Evolutionary conservation across 2,113 vertebrate genomes (phyloP).

Genomic region (Apeltes quadracus): DNA sequence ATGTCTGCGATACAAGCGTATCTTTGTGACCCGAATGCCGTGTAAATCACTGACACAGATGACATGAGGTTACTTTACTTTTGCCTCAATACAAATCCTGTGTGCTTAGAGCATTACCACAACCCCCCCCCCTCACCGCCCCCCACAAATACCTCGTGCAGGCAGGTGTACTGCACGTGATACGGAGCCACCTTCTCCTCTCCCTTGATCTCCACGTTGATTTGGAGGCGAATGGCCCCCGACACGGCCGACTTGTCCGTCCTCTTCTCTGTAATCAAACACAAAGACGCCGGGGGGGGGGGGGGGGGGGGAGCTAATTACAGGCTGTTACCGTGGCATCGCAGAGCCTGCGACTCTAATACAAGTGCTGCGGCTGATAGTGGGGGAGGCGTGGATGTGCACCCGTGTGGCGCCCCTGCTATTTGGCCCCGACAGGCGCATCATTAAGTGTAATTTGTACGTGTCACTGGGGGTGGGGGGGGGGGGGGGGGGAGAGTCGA

Average conservation of each 20-base stretch:
- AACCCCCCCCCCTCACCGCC: no score
- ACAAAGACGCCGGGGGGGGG: conserved; percentile 17
- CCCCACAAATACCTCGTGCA: conserved; percentile 88
- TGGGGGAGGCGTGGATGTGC: conserved; percentile 49
- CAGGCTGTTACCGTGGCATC: conserved; percentile 49
- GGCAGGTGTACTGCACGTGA: conserved; percentile 95
- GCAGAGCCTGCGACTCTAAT: conserved; percentile 36
- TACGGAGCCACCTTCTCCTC: conserved; percentile 98
- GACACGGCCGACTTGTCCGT: conserved; percentile 98
- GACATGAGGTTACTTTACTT: background rate
- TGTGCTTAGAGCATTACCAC: background rate
- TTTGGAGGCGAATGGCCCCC: conserved; percentile 94
- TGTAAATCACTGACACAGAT: background rate
- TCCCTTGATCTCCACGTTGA: conserved; percentile 97
- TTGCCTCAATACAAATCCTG: background rate
- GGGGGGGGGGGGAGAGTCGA: conserved; percentile 24
- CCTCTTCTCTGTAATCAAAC: conserved; percentile 88
- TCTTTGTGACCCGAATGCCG: conserved; percentile 9
- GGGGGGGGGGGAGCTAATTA: conserved; percentile 47
- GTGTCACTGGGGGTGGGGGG: conserved; percentile 36
- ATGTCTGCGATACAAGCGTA: background rate
- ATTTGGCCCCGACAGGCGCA: conserved; percentile 74
- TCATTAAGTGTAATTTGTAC: conserved; percentile 79
- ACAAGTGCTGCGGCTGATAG: conserved; percentile 55
- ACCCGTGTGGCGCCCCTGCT: conserved; percentile 47